Evolutionary conservation across 2,888 invertebrate species (phyloP).

Genomic region (Drosophila fungiperda): DNA sequence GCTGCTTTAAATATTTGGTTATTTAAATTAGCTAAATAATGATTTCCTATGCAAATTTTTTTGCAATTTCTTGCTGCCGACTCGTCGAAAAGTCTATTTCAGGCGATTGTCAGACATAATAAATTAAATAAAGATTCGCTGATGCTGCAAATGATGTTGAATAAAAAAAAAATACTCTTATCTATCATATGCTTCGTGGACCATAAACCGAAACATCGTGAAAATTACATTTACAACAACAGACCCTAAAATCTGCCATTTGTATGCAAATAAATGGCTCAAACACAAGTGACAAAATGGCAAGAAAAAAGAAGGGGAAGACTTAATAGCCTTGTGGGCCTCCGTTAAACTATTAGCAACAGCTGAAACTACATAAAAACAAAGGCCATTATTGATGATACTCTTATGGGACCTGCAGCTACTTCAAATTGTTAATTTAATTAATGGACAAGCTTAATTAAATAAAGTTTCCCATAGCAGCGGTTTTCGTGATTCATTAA

Average conservation of each 20-base stretch:
- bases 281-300: conserved; percentile 3
- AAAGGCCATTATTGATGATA: conserved; percentile 49
- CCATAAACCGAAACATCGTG: conserved; percentile 39
- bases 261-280: conserved; percentile 45
- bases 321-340: conserved; percentile 8
- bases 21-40: neutral
- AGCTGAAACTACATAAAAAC: conserved; percentile 12
- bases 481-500: neutral
- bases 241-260: conserved; percentile 1
- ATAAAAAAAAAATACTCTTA: conserved; percentile 47
- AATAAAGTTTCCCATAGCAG: conserved; percentile 7
- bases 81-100: conserved; percentile 27
- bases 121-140: conserved; percentile 14
- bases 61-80: neutral
- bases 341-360: neutral
- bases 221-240: conserved; percentile 38
- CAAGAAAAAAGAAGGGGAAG: neutral
- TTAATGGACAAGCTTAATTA: conserved; percentile 28
- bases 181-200: conserved; percentile 70
- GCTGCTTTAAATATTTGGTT: neutral
- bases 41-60: neutral
- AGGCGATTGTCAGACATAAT: conserved; percentile 40
- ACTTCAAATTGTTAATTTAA: conserved; percentile 31
- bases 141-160: conserved; percentile 43
- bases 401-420: conserved; percentile 6